Evolutionary conservation across 2,888 invertebrate species (phyloP).

Genomic region (Heliconius aoede): DNA sequence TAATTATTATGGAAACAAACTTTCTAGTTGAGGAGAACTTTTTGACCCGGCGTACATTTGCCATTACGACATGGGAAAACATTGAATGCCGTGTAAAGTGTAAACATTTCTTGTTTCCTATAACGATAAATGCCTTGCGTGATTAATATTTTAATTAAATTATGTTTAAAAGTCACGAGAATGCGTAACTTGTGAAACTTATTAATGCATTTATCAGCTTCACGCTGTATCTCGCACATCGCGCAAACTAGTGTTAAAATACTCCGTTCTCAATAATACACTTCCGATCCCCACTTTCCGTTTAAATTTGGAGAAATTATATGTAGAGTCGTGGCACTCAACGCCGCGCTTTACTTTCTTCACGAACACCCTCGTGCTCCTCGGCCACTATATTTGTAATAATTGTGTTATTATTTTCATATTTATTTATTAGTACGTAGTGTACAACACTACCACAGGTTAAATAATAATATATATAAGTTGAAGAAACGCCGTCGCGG

Average conservation of each 20-base stretch:
- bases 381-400: too few relatives aligned
- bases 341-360: too few relatives aligned
- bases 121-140: slow-evolving; percentile 24
- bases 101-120: slow-evolving; percentile 17
- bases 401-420: too few relatives aligned
- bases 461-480: neutral
- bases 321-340: too few relatives aligned
- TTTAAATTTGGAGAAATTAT: too few relatives aligned
- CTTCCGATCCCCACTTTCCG: too few relatives aligned
- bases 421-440: neutral
- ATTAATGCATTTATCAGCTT: neutral
- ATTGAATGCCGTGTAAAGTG: slow-evolving; percentile 19
- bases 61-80: slow-evolving; percentile 25
- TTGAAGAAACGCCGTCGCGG: slow-evolving; percentile 30
- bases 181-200: slow-evolving; percentile 12
- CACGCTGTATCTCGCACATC: too few relatives aligned
- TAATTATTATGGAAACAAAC: slow-evolving; percentile 15
- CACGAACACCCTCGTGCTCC: too few relatives aligned
- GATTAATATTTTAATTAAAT: slow-evolving; percentile 23
- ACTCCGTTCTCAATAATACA: too few relatives aligned
- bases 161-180: slow-evolving; percentile 18
- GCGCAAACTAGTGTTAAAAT: too few relatives aligned
- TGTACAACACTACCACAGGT: too few relatives aligned
- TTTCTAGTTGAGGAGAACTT: neutral
- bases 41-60: slow-evolving; percentile 27